These are phyloP conservation scores for Trichacis sp. DNA, from an alignment of 2,888 invertebrate genomes.

Conservation along the genomic window DNA sequence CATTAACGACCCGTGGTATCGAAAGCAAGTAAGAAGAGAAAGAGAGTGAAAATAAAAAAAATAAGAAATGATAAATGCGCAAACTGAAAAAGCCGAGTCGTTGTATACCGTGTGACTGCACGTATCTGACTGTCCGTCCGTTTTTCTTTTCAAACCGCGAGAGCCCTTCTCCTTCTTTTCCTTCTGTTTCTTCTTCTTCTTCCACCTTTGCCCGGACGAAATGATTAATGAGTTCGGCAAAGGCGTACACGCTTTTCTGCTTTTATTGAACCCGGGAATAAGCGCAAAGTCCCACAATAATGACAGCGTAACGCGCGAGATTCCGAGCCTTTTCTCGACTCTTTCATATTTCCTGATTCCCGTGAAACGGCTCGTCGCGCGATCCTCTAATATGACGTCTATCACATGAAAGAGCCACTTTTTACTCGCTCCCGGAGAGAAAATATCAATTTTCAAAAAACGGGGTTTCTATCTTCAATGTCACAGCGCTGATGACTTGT, in stretches of 20 bases:
- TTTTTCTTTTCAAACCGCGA: conserved; percentile 38
- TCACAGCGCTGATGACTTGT: not conserved
- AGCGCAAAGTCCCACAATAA: conserved; percentile 20
- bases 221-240: conserved; percentile 66
- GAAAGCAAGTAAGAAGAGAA: conserved; percentile 14
- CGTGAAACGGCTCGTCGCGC: too few relatives aligned
- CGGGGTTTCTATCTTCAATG: not conserved
- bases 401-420: not conserved
- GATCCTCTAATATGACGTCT: too few relatives aligned
- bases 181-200: conserved; percentile 43
- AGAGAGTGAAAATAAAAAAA: not conserved
- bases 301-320: conserved; percentile 22
- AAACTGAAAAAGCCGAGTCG: conserved; percentile 11
- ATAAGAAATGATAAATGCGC: conserved; percentile 30
- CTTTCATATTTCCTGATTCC: conserved; percentile 18
- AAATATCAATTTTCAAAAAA: conserved; percentile 1
- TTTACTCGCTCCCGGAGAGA: not conserved
- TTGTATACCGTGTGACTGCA: conserved; percentile 27
- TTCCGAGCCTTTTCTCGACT: conserved; percentile 14
- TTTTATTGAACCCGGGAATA: conserved; percentile 49
- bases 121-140: conserved; percentile 51
- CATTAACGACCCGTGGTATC: conserved; percentile 8
- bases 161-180: conserved; percentile 40
- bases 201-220: conserved; percentile 59
- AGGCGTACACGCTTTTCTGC: conserved; percentile 52